Conservation (phyloP, 2,113 vertebrate species). For the Ptilorrhoa leucosticta region DNA sequence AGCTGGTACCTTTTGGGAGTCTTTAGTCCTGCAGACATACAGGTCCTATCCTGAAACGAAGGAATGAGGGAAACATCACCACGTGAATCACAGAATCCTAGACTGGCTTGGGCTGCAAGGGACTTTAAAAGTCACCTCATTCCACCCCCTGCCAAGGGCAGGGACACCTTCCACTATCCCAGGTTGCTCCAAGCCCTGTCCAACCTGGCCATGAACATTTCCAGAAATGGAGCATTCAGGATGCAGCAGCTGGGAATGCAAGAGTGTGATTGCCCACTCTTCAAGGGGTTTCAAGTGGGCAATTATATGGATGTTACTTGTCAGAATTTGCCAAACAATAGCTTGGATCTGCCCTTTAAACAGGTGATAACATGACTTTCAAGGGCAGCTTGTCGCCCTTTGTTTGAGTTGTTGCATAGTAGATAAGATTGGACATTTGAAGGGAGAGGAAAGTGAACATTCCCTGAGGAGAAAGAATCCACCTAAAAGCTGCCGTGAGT, state of each 20-base stretch:
- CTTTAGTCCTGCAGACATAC: conserved; percentile 71
- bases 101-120: neutral
- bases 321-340: neutral
- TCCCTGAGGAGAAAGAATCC: neutral
- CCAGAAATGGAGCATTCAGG: neutral
- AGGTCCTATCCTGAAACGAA: conserved; percentile 24
- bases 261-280: no score
- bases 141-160: neutral
- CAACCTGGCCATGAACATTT: neutral
- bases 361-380: neutral
- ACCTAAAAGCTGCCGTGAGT: neutral
- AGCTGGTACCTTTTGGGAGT: conserved; percentile 68
- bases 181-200: neutral
- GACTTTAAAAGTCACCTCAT: neutral
- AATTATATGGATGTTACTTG: neutral
- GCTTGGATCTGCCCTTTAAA: neutral
- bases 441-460: neutral
- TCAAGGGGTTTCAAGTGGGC: no score
- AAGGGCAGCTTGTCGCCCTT: neutral
- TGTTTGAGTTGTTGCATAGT: neutral
- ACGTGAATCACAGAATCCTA: neutral
- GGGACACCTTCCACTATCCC: neutral
- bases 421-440: neutral
- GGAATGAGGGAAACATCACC: neutral
- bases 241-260: neutral